Conservation (phyloP, 2,797 vertebrate species). For the Sebastiscus tertius region DNA sequence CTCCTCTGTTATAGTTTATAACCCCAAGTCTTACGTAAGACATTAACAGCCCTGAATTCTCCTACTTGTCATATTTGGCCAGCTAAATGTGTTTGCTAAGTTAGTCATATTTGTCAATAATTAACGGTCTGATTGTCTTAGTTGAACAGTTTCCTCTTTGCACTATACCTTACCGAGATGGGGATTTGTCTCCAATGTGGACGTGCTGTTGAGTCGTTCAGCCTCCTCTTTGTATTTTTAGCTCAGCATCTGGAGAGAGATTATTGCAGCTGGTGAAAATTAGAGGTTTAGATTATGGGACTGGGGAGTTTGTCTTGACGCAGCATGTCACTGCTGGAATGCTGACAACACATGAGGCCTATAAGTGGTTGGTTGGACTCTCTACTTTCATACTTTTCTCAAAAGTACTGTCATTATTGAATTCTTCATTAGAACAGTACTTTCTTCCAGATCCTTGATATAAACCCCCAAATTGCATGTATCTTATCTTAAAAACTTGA, state of each 20-base stretch:
- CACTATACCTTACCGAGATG: neutral
- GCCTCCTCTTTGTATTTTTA: conserved; percentile 46
- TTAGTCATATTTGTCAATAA: conserved; percentile 54
- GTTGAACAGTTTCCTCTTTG: conserved; percentile 21
- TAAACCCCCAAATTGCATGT: neutral
- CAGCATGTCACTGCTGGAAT: conserved; percentile 73
- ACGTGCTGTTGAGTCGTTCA: conserved; percentile 9
- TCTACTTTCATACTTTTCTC: conserved; percentile 8
- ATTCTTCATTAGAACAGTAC: neutral
- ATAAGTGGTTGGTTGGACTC: neutral
- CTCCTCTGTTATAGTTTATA: conserved; percentile 3
- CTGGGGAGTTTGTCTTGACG: conserved; percentile 52
- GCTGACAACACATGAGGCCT: conserved; percentile 31
- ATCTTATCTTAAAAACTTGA: neutral
- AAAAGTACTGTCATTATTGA: conserved; percentile 2
- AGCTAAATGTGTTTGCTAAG: conserved; percentile 39
- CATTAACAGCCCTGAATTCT: neutral
- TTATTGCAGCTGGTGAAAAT: conserved; percentile 73
- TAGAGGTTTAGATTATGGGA: conserved; percentile 63
- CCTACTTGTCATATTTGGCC: conserved; percentile 1
- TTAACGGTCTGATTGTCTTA: conserved; percentile 33
- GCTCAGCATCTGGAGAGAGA: conserved; percentile 64
- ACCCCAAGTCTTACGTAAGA: conserved; percentile 1
- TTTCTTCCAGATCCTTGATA: conserved; percentile 7
- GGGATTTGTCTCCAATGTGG: neutral